phyloP scores from a whole-genome alignment of 1,140 invertebrate genomes.

The Lordiphosa collinella region DNA sequence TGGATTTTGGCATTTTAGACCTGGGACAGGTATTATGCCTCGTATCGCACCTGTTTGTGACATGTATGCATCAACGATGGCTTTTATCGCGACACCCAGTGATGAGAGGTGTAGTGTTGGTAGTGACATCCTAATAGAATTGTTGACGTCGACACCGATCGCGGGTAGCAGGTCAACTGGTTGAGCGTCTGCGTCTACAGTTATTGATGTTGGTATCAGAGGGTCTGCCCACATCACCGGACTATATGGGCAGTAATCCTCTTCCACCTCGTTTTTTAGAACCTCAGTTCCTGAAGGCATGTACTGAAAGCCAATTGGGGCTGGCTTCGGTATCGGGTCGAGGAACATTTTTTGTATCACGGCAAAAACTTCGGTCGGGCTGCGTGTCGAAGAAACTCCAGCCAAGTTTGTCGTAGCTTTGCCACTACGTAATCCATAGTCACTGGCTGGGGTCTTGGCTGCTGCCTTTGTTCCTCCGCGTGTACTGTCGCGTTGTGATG shows the following conservation, averaged over 20 bases:
- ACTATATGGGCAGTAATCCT: neutral
- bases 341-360: neutral
- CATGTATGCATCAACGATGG: neutral
- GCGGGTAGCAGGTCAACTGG: neutral
- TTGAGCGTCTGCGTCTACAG: neutral
- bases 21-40: neutral
- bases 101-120: neutral
- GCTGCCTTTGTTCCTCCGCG: no score
- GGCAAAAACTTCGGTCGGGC: neutral
- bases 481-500: no score
- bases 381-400: no score
- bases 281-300: no score
- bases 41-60: neutral
- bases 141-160: neutral
- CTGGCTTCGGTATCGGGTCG: neutral
- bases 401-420: no score
- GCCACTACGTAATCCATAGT: no score
- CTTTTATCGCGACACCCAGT: neutral
- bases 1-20: no score
- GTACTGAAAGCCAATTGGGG: no score
- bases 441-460: no score
- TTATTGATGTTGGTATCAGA: neutral
- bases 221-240: neutral
- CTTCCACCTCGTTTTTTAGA: no score
- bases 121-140: neutral